phyloP scores from a whole-genome alignment of 2,797 vertebrate genomes.

The Characodon lateralis region DNA sequence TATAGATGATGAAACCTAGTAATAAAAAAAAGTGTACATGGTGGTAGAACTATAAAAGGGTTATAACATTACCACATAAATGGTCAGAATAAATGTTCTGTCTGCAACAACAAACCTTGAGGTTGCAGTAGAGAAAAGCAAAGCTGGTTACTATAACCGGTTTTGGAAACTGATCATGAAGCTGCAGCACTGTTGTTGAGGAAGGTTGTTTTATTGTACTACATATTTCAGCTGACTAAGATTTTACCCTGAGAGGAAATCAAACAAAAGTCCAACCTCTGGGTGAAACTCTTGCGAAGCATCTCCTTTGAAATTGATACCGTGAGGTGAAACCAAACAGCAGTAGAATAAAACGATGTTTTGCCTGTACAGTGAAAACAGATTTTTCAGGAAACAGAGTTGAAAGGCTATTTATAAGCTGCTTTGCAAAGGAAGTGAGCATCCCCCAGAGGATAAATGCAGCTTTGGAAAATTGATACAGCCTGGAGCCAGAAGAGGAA shows the following conservation, averaged over 20 bases:
- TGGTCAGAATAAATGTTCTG: constrained; percentile 40
- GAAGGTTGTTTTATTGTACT: constrained; percentile 37
- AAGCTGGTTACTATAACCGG: constrained; percentile 52
- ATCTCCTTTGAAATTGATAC: constrained; percentile 73
- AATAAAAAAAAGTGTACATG: constrained; percentile 17
- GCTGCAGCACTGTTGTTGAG: constrained; percentile 23
- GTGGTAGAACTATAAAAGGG: constrained; percentile 46
- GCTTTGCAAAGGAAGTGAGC: constrained; percentile 81
- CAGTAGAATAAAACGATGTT: constrained; percentile 69
- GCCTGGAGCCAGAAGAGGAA: constrained; percentile 81
- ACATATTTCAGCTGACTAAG: constrained; percentile 64
- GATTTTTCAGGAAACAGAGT: constrained; percentile 71
- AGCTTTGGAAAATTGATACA: constrained; percentile 85
- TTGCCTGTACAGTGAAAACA: constrained; percentile 79
- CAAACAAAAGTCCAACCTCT: constrained; percentile 56
- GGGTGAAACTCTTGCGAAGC: constrained; percentile 43
- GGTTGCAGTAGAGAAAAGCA: constrained; percentile 20
- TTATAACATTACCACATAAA: constrained; percentile 57
- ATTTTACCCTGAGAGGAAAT: constrained; percentile 56
- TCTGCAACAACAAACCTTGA: constrained; percentile 49
- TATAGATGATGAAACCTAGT: constrained; percentile 53
- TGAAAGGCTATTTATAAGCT: constrained; percentile 82
- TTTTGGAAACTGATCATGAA: constrained; percentile 51
- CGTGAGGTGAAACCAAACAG: constrained; percentile 63
- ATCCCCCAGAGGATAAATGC: constrained; percentile 78